These are phyloP conservation scores for Eupsittula cactorum DNA, from an alignment of 2,113 vertebrate genomes.

Conservation along the genomic window DNA sequence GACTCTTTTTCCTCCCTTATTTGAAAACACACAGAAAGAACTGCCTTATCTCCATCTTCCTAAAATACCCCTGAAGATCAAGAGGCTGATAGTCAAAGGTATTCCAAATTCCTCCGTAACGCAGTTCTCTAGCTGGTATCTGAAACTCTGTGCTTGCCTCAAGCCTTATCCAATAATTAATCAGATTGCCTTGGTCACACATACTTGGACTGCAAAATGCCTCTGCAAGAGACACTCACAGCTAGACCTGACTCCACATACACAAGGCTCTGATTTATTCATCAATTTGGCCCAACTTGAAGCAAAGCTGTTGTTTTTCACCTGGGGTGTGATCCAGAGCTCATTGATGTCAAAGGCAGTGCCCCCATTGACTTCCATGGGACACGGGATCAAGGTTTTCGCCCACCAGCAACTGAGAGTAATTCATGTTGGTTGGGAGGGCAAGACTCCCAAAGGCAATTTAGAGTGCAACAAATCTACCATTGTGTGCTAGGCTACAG, in stretches of 20 bases:
- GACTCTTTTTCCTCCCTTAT: neutral
- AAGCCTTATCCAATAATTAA: slow-evolving; percentile 70
- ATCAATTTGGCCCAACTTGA: neutral
- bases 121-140: slow-evolving; percentile 19
- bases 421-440: neutral
- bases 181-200: slow-evolving; percentile 50
- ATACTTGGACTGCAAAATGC: neutral
- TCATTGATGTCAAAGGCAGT: slow-evolving; percentile 20
- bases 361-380: slow-evolving; percentile 2
- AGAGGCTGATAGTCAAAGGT: slow-evolving; percentile 51
- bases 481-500: neutral
- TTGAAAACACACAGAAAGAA: slow-evolving; percentile 39
- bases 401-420: neutral
- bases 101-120: slow-evolving; percentile 55
- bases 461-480: neutral
- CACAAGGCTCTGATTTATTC: slow-evolving; percentile 35
- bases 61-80: slow-evolving; percentile 53
- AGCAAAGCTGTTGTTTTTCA: slow-evolving; percentile 48
- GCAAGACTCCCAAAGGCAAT: neutral
- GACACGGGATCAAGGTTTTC: slow-evolving; percentile 1
- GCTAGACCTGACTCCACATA: neutral
- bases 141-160: slow-evolving; percentile 33
- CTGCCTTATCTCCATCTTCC: slow-evolving; percentile 19
- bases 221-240: neutral
- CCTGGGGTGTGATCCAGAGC: slow-evolving; percentile 1